Conservation (phyloP, 2,113 vertebrate genomes). For the Mus musculus region GRCm39 chr8:53507001-53507500, state of each 20-base stretch:
- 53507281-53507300: neutral
- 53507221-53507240: neutral
- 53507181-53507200: conserved; percentile 24
- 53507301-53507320: neutral
- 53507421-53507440: too few relatives aligned
- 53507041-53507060: neutral
- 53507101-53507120: neutral
- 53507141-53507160: neutral
- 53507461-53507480: too few relatives aligned
- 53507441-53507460: too few relatives aligned
- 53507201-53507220: neutral
- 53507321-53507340: too few relatives aligned
- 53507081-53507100: neutral
- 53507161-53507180: neutral
- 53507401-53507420: too few relatives aligned
- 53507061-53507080: neutral
- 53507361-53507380: too few relatives aligned
- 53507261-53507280: neutral
- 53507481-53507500: too few relatives aligned
- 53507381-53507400: too few relatives aligned
- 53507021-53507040: conserved; percentile 21
- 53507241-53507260: neutral
- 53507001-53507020: conserved; percentile 12
- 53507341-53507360: too few relatives aligned
- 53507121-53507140: conserved; percentile 37